These are phyloP conservation scores for Dasysyrphus albostriatus DNA, from an alignment of 2,888 invertebrate species.

Conservation along the genomic window DNA sequence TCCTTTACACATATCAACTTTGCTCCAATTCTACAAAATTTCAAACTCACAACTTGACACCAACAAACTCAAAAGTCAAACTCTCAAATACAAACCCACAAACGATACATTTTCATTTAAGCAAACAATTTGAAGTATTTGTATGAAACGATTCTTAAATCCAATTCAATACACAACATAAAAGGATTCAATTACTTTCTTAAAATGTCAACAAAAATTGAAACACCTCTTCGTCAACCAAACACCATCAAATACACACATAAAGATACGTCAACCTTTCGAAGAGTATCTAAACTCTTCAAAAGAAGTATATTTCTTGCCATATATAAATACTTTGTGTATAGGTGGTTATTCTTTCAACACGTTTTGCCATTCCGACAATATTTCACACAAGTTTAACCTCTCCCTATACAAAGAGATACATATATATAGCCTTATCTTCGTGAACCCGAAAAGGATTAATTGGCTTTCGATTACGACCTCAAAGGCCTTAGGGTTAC, in stretches of 20 bases:
- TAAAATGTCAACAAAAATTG: slow-evolving; percentile 8
- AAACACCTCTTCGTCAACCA: not conserved
- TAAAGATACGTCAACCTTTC: not conserved
- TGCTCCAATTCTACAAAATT: not conserved
- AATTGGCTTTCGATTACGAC: slow-evolving; percentile 57
- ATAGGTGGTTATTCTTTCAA: slow-evolving; percentile 19
- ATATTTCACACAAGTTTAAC: slow-evolving; percentile 28
- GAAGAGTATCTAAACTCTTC: slow-evolving; percentile 13
- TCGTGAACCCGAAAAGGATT: slow-evolving; percentile 40
- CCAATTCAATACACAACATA: slow-evolving; percentile 45
- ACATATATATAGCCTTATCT: not conserved
- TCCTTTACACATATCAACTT: not conserved
- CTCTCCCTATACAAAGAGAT: too few relatives aligned
- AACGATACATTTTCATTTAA: slow-evolving; percentile 5
- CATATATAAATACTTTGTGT: not conserved
- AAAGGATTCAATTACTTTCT: slow-evolving; percentile 63
- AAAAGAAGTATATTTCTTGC: not conserved
- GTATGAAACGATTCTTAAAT: not conserved
- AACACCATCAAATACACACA: not conserved
- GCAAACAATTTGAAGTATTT: not conserved
- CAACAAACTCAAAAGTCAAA: not conserved
- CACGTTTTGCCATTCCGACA: slow-evolving; percentile 36
- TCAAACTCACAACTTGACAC: not conserved
- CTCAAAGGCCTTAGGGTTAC: slow-evolving; percentile 39
- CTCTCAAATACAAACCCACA: not conserved